A percentile compares a stretch with the other conserved stretches of the same genome.
Evolutionary conservation across 23 tunicate genomes (phyloP).

Genomic region (Styela clava): DNA sequence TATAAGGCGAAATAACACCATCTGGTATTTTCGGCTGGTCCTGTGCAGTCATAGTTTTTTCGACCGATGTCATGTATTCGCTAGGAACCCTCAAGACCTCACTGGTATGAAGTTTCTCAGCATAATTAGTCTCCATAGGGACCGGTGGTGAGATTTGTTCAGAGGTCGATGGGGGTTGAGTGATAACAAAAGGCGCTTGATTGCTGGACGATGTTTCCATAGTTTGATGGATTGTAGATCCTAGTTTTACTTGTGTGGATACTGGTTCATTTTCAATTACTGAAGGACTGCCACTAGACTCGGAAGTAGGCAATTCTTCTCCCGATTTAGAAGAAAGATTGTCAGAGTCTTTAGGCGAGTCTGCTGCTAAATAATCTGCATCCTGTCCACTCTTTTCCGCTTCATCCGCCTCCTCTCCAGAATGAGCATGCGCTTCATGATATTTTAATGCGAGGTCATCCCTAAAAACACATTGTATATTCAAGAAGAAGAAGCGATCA

Average conservation of each 20-base stretch:
- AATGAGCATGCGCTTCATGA: conserved; percentile 78
- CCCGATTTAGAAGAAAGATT: not conserved
- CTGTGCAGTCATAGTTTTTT: not conserved
- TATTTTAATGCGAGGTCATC: conserved; percentile 58
- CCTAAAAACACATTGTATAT: conserved; percentile 35
- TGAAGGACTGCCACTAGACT: not conserved
- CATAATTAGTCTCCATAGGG: not conserved
- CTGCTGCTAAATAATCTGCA: conserved; percentile 9
- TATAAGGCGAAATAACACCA: conserved; percentile 13
- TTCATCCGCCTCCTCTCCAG: conserved; percentile 21
- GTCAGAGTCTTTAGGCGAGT: conserved; percentile 24
- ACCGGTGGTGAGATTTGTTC: not conserved
- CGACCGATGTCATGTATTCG: not conserved
- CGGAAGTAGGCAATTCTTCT: conserved; percentile 7
- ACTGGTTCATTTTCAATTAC: not conserved
- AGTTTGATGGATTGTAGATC: not conserved
- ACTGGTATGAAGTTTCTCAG: not conserved
- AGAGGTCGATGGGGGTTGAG: not conserved
- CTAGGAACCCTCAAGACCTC: not conserved
- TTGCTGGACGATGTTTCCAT: conserved; percentile 1
- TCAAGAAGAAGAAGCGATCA: not conserved
- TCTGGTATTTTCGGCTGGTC: not conserved
- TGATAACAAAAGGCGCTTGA: conserved; percentile 11
- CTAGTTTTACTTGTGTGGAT: not conserved
- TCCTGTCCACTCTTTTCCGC: conserved; percentile 21